Base-by-base conservation (phyloP, 2,888 invertebrate species). In the Torymus tubicola region DNA sequence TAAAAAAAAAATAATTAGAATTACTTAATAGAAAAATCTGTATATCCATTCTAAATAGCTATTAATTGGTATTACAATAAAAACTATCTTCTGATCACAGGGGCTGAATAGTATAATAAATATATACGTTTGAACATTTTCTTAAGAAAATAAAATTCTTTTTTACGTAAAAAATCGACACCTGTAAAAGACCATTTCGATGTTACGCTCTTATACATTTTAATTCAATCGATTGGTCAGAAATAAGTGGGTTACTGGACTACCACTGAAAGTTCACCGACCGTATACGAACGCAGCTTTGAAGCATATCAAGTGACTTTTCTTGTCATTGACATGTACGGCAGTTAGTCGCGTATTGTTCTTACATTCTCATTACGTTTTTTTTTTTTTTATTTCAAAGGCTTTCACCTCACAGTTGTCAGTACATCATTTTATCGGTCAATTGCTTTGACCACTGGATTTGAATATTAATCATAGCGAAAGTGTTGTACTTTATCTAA, bases 241-340 rank as follows among this genome's bases (percentile, higher is more conserved):
- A 69, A 57, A 13, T 75, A 81, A 79, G 42, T 79, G 67, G 81
- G 79, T 79, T 79, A 81, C 68, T 72, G 64, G 71, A 78, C 63
- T 78, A 63, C 14, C 5, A 42, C 24, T 31, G 13, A 1, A 42
- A 53, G 75, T 80, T 71, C 71, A 72, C 14, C 55, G 64, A 60
- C 72, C 63, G 68, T 3, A 2, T 16, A 24, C n/a, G 10, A 11
- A n/a, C n/a, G n/a, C 53, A 60, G 16, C 68, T 21, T 58, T 31
- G 14, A 64, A 64, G 76, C 67, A 76, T 72, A 81, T 63, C 42
- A 79, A 81, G 68, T 76, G 67, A 60, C 76, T 78, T 70, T 69
- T 81, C 72, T 58, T 24, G 21, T 5, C 61, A 68, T 63, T 73
- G 55, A 57, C 65, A 72, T 63, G 76, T 61, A 31, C 55, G 53